Base-by-base conservation (phyloP, 2,797 vertebrate species). In the Megaceryle alcyon region DNA sequence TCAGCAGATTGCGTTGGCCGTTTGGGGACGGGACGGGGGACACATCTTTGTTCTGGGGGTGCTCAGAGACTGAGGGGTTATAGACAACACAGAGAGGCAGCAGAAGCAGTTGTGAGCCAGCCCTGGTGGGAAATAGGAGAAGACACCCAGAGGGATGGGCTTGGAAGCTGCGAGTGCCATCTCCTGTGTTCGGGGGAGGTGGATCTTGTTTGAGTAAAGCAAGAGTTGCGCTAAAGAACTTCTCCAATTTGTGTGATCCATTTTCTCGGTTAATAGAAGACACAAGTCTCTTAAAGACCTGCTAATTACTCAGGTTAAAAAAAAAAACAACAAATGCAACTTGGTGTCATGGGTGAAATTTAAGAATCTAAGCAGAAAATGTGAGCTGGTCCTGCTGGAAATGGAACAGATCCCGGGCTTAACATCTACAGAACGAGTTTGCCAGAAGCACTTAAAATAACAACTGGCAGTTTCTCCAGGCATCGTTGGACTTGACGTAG, bases 371-470 rank as follows among this genome's bases (percentile, higher is more conserved):
- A 66, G 68, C 71, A 65, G 79, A 61, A 89, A 85, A 82, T 1
- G 1, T 66, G 90, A 93, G 79, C 79, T 80, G 46, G 41, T 85
- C 87, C 64, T 94, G 82, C 77, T 78, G 93, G 65, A 88, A 91
- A 70, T 70, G 76, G 90, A 91, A 41, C 90, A 56, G 82, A 70
- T 73, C 82, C 51, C 11, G 76, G 68, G 64, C 89, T 29, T 28
- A 37, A n/a, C 59, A 80, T 77, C 92, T 33, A 87, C 87, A 41
- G 76, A 76, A 51, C 56, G 43, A 39, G 71, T 65, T 86, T 88
- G 86, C 92, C 90, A 88, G 21, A 82, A 93, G 73, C 31, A 4
- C 90, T 88, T 72, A 39, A 88, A 94, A 70, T 86, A 82, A 75
- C 85, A 80, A 26, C 83, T 59, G 88, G 65, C 90, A 64, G 69